phyloP scores from a whole-genome alignment of 2,113 vertebrate genomes.

The Cochlearius cochlearius region DNA sequence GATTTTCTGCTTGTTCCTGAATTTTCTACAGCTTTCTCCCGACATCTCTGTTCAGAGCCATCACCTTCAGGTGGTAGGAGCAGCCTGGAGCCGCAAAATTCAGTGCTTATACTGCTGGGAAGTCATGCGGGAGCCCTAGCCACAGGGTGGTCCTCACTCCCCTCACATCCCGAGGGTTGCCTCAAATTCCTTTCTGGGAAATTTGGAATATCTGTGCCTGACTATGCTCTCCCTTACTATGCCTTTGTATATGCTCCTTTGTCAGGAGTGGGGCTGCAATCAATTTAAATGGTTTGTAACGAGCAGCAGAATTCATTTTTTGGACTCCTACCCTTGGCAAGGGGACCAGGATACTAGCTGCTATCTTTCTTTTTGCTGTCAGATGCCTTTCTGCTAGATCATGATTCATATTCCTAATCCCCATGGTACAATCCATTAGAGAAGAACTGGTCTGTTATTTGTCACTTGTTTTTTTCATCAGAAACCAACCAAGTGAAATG shows the following conservation, averaged over 20 bases:
- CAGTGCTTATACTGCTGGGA: background rate
- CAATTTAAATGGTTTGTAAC: background rate
- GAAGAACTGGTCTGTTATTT: background rate
- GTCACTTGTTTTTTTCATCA: background rate
- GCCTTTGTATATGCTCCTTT: background rate
- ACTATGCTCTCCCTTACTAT: background rate
- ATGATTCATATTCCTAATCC: background rate
- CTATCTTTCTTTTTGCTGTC: background rate
- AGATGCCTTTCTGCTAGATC: background rate
- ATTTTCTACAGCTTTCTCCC: background rate
- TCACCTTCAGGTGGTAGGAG: background rate
- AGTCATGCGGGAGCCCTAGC: background rate
- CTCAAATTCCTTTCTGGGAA: background rate
- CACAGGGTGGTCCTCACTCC: background rate
- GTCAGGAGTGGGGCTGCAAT: background rate
- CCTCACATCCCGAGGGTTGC: background rate
- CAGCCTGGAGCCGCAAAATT: background rate
- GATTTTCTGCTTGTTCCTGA: background rate
- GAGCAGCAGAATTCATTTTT: background rate
- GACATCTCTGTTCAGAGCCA: background rate
- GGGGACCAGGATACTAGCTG: background rate
- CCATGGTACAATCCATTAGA: background rate
- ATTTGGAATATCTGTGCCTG: background rate
- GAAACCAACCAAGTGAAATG: background rate
- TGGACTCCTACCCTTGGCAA: background rate